Evolutionary conservation across 2,113 vertebrate genomes (phyloP), one percentile per base, ranked within the genome.

Genomic region (Girardinichthys multiradiatus): DNA sequence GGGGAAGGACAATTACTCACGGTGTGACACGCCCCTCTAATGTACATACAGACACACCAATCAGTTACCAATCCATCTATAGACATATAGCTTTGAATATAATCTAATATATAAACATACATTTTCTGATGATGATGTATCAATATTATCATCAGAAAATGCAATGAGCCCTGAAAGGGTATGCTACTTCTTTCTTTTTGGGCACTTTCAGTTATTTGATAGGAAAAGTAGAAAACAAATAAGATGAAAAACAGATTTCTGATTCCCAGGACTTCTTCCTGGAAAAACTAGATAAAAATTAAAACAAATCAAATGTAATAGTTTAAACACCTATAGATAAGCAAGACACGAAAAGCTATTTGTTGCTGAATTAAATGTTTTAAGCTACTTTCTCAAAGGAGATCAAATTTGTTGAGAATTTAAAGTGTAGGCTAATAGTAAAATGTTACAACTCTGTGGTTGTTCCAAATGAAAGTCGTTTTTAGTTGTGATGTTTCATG

Each of bases 1-100:
- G 72, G 82, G 72, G 80, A 80, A 64, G 76, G 71, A 48, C 71
- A 87, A 78, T 83, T 76, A 87, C 62, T 69, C 70, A 29, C 3
- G 5, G 19, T 30, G 68, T 21, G 76, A 73, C 86, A 89, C 92
- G 86, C 93, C 86, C 76, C 84, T 57, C 30, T 33, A 65, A 13
- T 21, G 0, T n/a, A 11, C 28, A 9, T 42, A 33, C 6, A 14
- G 51, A 2, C 29, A 42, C 4, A 13, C 4, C 28, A 60, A 17
- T 29, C 17, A 30, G 48, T 54, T 24, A n/a, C 6, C 17, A 8
- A 2, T 54, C 48, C 48, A 19, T 45, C 7, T 54, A 54, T 54
- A 24, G 9, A 45, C 4, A 17, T 19, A 6, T 14, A 45, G 42
- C n/a, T n/a, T n/a, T n/a, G n/a, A n/a, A n/a, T n/a, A n/a, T n/a